Percentiles rank a stretch among this genome's conserved stretches.
Evolutionary conservation across 2,888 invertebrate genomes (phyloP).

Genomic region (Geotrupes spiniger): DNA sequence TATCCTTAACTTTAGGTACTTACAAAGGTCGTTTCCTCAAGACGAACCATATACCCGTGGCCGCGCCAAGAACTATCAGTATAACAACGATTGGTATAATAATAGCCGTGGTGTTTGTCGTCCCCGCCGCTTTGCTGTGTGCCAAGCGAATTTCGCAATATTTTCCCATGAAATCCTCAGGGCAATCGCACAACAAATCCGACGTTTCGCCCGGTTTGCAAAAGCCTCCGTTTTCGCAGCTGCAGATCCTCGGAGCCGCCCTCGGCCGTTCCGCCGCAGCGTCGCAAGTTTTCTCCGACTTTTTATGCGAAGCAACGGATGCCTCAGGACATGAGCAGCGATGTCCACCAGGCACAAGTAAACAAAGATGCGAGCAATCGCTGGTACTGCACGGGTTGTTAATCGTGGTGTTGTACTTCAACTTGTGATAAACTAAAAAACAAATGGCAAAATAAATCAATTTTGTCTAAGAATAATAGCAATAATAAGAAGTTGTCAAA

Average conservation of each 20-base stretch:
- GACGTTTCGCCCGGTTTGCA: conserved; percentile 58
- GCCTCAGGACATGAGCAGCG: conserved; percentile 89
- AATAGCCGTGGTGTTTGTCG: conserved; percentile 67
- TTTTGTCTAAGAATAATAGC: too few species aligned
- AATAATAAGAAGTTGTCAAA: too few species aligned
- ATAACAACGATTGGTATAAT: conserved; percentile 80
- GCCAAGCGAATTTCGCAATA: conserved; percentile 69
- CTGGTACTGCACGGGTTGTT: conserved; percentile 67
- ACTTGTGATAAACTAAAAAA: conserved; percentile 70
- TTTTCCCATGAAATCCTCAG: conserved; percentile 67
- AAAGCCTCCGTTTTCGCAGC: conserved; percentile 83
- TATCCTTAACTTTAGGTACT: conserved; percentile 47
- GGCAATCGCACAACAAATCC: conserved; percentile 70
- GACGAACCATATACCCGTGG: conserved; percentile 78
- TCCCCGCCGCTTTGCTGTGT: conserved; percentile 56
- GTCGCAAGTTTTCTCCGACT: conserved; percentile 74
- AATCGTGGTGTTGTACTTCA: conserved; percentile 76
- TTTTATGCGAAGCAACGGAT: conserved; percentile 52
- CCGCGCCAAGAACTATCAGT: conserved; percentile 67
- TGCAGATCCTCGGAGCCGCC: conserved; percentile 74
- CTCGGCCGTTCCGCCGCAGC: conserved; percentile 76
- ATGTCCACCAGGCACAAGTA: conserved; percentile 83
- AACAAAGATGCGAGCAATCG: conserved; percentile 89
- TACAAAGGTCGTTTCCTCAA: conserved; percentile 81
- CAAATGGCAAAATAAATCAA: neutral